A percentile compares a stretch with the other conserved stretches of the same genome.
Evolutionary conservation across 1,140 invertebrate genomes (phyloP).

Genomic region (Monochamus saltuarius): DNA sequence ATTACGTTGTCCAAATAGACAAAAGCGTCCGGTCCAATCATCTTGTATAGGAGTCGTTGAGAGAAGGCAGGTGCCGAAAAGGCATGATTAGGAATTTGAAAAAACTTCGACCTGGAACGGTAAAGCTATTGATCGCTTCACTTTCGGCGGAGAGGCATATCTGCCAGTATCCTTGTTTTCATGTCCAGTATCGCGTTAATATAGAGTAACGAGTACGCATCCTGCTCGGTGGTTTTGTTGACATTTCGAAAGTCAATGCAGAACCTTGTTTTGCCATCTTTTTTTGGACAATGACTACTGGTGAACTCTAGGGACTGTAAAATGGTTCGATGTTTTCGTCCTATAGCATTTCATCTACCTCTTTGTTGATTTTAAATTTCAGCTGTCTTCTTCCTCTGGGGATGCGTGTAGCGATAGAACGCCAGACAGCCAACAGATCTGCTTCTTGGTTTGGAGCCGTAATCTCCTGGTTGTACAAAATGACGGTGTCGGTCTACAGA

Average conservation of each 20-base stretch:
- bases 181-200: slow-evolving; percentile 15
- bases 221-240: neutral
- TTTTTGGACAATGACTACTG: neutral
- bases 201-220: slow-evolving; percentile 2
- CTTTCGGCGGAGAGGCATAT: slow-evolving; percentile 32
- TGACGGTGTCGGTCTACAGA: too few relatives aligned
- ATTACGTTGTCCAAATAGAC: slow-evolving; percentile 44
- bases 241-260: slow-evolving; percentile 5
- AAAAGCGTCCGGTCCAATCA: slow-evolving; percentile 29
- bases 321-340: neutral
- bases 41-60: slow-evolving; percentile 46
- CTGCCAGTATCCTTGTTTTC: slow-evolving; percentile 44
- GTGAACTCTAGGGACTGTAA: slow-evolving; percentile 2
- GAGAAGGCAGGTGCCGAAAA: slow-evolving; percentile 50
- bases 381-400: too few relatives aligned
- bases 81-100: slow-evolving; percentile 40
- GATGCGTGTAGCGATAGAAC: too few relatives aligned
- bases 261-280: neutral
- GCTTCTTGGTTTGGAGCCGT: too few relatives aligned
- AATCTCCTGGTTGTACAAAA: too few relatives aligned
- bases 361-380: neutral
- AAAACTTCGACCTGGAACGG: neutral
- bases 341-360: neutral
- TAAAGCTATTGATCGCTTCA: slow-evolving; percentile 5
- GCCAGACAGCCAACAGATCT: too few relatives aligned